Evolutionary conservation across 2,113 vertebrate species (phyloP), one percentile per base, ranked within the genome.

Genomic region (Leucopsar rothschildi): DNA sequence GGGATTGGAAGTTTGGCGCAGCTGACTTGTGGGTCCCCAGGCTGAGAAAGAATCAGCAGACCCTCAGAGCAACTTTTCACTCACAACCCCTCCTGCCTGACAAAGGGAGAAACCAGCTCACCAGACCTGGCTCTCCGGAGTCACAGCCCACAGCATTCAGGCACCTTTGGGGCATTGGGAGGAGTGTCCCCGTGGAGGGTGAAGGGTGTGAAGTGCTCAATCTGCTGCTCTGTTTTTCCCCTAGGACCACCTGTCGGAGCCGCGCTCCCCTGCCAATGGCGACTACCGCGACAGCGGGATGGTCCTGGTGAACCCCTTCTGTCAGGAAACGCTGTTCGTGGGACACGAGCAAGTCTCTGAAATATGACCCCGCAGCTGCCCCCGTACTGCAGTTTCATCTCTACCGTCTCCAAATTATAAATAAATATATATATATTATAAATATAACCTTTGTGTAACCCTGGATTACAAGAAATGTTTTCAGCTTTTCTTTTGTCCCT

Each of bases 301-400:
- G 98, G 99, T 99, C 95, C 98, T 99, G 11, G 99, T 99, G n/a
- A 99, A 99, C 96, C 99, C 99, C 31, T 99, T 99, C 98, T 99
- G 99, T 95, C 99, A 99, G 90, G 99, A 99, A 97, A 99, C 99
- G 0, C 98, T 99, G 5, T 99, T 99, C 84, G 98, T 99, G 97
- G 99, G 99, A 96, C 98, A 97, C 25, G 99, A 99, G 78, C 99
- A 99, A 96, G 98, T 98, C 45, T 99, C 99, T 4, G 98, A 98
- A 97, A 99, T 99, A 96, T 99, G 98, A 98, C 72, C 78, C 49
- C 33, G 4, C 68, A 71, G 92, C 93, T 84, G 86, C 91, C 89
- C 75, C 0, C 6, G 0, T 71, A 55, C 76, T 93, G 93, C 96
- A 87, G 63, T 49, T 70, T 88, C 96, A 88, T 88, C 88, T 96